Evolutionary conservation across 2,797 vertebrate genomes (phyloP).

Genomic region (Mormyrops attenuatus): DNA sequence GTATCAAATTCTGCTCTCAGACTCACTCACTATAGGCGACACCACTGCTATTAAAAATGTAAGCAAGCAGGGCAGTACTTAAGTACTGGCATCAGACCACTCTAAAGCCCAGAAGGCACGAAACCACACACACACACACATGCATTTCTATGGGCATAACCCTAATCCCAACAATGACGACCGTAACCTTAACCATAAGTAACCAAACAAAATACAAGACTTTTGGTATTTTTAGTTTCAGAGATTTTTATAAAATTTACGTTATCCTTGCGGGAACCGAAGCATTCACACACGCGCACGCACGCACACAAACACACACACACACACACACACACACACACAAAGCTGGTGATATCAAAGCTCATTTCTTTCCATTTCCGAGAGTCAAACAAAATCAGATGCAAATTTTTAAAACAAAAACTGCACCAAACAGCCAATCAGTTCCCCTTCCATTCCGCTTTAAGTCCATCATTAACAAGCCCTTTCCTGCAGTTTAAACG

Average conservation of each 20-base stretch:
- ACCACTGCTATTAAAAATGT: not conserved
- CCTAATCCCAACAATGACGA: not conserved
- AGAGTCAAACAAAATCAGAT: not conserved
- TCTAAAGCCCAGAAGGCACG: not conserved
- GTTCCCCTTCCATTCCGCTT: not conserved
- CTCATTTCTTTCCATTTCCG: not conserved
- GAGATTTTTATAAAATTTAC: not conserved
- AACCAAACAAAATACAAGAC: not conserved
- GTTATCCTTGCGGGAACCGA: not conserved
- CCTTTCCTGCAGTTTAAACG: not conserved
- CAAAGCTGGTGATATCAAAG: not conserved
- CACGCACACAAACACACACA: not conserved
- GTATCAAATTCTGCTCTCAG: conserved; percentile 11
- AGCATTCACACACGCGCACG: too few relatives aligned
- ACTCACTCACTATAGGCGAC: not conserved
- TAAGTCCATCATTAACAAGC: not conserved
- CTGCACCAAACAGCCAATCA: not conserved
- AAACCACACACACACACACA: not conserved
- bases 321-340: not conserved
- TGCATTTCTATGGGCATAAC: not conserved
- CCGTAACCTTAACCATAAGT: not conserved
- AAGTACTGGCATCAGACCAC: not conserved
- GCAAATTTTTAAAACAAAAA: not conserved
- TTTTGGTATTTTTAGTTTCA: not conserved
- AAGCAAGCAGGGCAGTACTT: not conserved